Evolutionary conservation across 2,888 invertebrate genomes (phyloP).

Genomic region (Calameuta pallipes): DNA sequence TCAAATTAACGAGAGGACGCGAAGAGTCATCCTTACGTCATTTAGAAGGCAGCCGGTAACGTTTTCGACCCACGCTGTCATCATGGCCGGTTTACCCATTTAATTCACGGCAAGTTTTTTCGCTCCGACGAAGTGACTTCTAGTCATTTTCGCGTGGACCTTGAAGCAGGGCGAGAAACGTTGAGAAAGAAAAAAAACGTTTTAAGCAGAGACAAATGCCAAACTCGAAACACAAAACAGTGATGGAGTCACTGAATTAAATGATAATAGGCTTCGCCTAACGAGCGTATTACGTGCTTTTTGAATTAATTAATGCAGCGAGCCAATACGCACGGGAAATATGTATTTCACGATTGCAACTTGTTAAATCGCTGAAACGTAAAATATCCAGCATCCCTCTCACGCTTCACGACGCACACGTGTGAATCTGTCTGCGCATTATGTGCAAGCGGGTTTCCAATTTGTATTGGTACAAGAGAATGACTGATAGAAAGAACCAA

Average conservation of each 20-base stretch:
- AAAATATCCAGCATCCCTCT: conserved; percentile 30
- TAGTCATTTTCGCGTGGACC: background rate
- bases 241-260: conserved; percentile 28
- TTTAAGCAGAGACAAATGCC: background rate
- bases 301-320: conserved; percentile 44
- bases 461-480: background rate
- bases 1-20: background rate
- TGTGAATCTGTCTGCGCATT: background rate
- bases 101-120: background rate
- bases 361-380: conserved; percentile 39
- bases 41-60: background rate
- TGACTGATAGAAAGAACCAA: background rate
- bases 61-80: background rate
- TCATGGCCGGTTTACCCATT: background rate
- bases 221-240: background rate
- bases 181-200: background rate
- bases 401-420: background rate
- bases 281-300: conserved; percentile 32
- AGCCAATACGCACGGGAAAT: conserved; percentile 19
- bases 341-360: conserved; percentile 31
- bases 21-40: background rate
- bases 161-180: background rate
- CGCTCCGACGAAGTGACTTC: background rate
- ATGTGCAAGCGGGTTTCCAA: background rate
- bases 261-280: conserved; percentile 28